Percentiles rank a stretch among this genome's conserved stretches.
Evolutionary conservation across 30 jellyfish, hydroid and myxozoan genomes (phyloP).

Genomic region (Cassiopea xamachana): DNA sequence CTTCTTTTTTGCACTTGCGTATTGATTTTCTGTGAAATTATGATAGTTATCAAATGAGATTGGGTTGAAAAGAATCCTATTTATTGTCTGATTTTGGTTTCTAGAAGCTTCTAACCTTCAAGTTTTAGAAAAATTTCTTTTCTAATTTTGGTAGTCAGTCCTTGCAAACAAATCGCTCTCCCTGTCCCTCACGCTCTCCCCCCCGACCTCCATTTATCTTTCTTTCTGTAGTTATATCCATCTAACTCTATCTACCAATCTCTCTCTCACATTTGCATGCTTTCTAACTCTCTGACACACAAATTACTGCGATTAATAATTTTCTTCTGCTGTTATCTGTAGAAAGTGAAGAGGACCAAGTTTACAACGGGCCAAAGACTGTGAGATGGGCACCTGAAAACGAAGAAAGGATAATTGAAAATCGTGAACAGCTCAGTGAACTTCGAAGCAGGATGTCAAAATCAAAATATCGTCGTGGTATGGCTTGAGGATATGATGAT

Average conservation of each 20-base stretch:
- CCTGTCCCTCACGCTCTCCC: too few relatives aligned
- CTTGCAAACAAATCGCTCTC: too few relatives aligned
- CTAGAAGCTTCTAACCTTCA: too few relatives aligned
- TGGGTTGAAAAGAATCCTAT: too few relatives aligned
- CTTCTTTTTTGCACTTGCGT: too few relatives aligned
- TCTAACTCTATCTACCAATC: neutral
- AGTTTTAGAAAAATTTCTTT: too few relatives aligned
- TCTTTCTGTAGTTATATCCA: neutral
- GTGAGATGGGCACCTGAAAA: constrained; percentile 96
- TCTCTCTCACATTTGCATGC: neutral
- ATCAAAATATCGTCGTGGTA: constrained; percentile 63
- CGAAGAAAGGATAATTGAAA: constrained; percentile 89
- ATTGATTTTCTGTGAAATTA: too few relatives aligned
- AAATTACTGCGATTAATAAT: too few relatives aligned
- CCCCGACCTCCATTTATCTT: neutral
- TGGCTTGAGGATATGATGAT: neutral
- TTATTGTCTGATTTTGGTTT: too few relatives aligned
- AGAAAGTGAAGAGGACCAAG: constrained; percentile 85
- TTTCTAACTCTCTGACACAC: too few relatives aligned
- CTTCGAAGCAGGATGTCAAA: constrained; percentile 53
- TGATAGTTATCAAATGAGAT: too few relatives aligned
- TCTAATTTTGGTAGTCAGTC: too few relatives aligned
- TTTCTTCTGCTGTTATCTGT: neutral
- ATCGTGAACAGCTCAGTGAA: constrained; percentile 52
- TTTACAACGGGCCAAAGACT: constrained; percentile 82